A percentile compares a stretch with the other conserved stretches of the same genome.
These are phyloP conservation scores for Hydropotes inermis DNA, from an alignment of 2,113 vertebrate genomes.

Conservation along the genomic window DNA sequence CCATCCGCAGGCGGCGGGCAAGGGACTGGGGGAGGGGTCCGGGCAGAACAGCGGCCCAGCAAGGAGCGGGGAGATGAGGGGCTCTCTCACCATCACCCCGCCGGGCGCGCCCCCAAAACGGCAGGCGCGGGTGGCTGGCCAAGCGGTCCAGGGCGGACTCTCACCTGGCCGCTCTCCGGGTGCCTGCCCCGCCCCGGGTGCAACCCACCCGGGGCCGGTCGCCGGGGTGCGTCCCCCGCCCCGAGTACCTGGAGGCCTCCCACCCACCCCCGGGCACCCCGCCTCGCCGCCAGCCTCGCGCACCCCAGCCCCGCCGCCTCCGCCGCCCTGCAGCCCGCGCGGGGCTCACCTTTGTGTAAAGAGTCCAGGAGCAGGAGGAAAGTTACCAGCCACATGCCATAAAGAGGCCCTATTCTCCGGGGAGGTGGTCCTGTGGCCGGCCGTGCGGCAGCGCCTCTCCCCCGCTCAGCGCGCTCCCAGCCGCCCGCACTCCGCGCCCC, in stretches of 20 bases:
- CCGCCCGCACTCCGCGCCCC: slow-evolving; percentile 89
- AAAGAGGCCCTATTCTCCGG: slow-evolving; percentile 92
- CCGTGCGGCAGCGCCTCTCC: slow-evolving; percentile 85
- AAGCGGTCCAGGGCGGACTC: slow-evolving; percentile 1
- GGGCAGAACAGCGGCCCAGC: not conserved
- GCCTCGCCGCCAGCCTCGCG: not conserved
- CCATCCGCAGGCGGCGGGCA: not conserved
- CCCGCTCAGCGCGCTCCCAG: slow-evolving; percentile 88
- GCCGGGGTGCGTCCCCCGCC: not conserved
- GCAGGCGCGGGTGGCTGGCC: not conserved
- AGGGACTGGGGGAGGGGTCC: slow-evolving; percentile 52
- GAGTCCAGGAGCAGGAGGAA: slow-evolving; percentile 97
- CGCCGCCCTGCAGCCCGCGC: not conserved
- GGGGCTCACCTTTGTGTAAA: slow-evolving; percentile 91
- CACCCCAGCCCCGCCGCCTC: not conserved
- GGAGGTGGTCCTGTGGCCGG: slow-evolving; percentile 91
- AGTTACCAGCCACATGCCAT: slow-evolving; percentile 99
- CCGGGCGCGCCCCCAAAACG: slow-evolving; percentile 34
- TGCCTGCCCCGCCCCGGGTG: not conserved
- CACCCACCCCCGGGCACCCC: not conserved
- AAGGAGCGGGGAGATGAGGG: not conserved
- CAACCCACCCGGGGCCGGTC: not conserved
- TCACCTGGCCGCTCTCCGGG: not conserved
- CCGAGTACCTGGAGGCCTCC: not conserved
- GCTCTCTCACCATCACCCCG: not conserved